phyloP scores from a whole-genome alignment of 2,888 invertebrate species.

The Mactromeris polynyma region DNA sequence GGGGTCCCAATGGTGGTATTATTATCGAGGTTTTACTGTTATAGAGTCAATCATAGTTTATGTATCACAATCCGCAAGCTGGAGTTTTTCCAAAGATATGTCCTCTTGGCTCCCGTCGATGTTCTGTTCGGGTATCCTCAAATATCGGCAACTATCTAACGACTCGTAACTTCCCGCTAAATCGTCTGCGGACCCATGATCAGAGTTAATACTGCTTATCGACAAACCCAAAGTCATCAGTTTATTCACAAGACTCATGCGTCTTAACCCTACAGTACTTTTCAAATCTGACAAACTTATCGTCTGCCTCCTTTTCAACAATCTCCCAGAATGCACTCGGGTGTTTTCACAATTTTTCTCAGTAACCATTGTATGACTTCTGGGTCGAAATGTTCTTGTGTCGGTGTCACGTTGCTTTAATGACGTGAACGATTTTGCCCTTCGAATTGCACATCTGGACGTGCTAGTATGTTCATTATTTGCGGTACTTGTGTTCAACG shows the following conservation, averaged over 20 bases:
- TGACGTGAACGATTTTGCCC: neutral
- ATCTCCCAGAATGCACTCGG: neutral
- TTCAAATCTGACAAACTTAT: neutral
- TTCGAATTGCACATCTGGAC: neutral
- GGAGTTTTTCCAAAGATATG: conserved; percentile 3
- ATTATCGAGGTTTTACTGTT: too few relatives aligned
- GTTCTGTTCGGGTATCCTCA: conserved; percentile 30
- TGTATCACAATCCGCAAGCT: conserved; percentile 10
- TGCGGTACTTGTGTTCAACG: neutral
- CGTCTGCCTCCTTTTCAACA: neutral
- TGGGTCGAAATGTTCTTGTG: neutral
- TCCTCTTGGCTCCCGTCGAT: conserved; percentile 18
- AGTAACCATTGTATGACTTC: neutral
- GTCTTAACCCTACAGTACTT: neutral
- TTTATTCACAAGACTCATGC: conserved; percentile 32
- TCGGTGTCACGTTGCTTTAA: neutral
- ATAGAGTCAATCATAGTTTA: neutral
- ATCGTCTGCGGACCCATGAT: neutral
- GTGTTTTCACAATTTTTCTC: neutral
- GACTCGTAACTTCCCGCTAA: conserved; percentile 23
- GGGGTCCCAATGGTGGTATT: too few relatives aligned
- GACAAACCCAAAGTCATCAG: neutral
- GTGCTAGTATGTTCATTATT: neutral
- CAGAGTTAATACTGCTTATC: neutral
- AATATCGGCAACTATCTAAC: conserved; percentile 51